Conservation (phyloP, 2,888 invertebrate species). For the Pycnomerus fuliginosus region DNA sequence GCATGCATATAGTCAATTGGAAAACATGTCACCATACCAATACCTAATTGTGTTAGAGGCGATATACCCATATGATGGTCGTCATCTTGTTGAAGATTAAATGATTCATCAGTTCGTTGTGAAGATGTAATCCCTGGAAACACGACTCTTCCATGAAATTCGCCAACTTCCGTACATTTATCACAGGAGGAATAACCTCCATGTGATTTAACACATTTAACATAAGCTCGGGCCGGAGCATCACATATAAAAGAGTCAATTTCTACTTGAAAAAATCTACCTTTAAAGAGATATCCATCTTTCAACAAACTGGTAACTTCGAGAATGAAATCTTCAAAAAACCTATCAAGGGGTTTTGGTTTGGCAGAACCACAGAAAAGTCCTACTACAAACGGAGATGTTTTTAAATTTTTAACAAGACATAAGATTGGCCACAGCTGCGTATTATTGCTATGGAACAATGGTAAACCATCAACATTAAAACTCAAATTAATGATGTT, state of each 20-base stretch:
- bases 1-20: no score
- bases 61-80: constrained; percentile 14
- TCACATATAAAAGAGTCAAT: constrained; percentile 28
- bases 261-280: constrained; percentile 10
- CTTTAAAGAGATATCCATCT: constrained; percentile 4
- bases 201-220: constrained; percentile 26
- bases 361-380: constrained; percentile 17
- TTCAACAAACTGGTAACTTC: constrained; percentile 8
- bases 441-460: constrained; percentile 14
- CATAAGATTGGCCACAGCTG: constrained; percentile 24
- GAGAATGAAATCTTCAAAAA: constrained; percentile 15
- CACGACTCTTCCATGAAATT: constrained; percentile 7
- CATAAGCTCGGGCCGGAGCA: constrained; percentile 26
- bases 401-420: constrained; percentile 9
- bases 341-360: constrained; percentile 11
- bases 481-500: no score
- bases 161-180: constrained; percentile 22
- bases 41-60: constrained; percentile 11
- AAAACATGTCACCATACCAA: constrained; percentile 13
- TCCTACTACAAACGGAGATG: constrained; percentile 11
- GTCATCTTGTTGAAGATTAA: constrained; percentile 12
- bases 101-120: constrained; percentile 11
- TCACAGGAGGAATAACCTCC: constrained; percentile 27
- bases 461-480: constrained; percentile 22
- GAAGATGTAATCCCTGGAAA: constrained; percentile 2